Evolutionary conservation across 2,888 invertebrate species (phyloP).

Genomic region (Asteroscopus sphinx): DNA sequence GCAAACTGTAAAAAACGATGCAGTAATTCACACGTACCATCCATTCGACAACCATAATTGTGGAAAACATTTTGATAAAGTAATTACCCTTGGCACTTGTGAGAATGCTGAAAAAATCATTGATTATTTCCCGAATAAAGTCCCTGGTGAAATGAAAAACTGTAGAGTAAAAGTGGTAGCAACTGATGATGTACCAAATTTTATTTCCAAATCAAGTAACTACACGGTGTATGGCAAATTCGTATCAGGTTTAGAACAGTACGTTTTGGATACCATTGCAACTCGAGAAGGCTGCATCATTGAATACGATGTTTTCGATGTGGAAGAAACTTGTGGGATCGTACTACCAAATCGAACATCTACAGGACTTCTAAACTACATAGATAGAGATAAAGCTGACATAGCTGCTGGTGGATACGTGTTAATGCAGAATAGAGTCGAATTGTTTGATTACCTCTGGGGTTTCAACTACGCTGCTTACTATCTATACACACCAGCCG

Average conservation of each 20-base stretch:
- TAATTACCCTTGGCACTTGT: slow-evolving; percentile 63
- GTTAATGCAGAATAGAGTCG: slow-evolving; percentile 68
- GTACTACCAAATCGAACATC: slow-evolving; percentile 69
- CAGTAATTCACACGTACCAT: slow-evolving; percentile 63
- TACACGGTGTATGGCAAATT: slow-evolving; percentile 57
- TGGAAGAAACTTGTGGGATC: slow-evolving; percentile 58
- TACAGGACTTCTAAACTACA: slow-evolving; percentile 66
- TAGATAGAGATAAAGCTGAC: slow-evolving; percentile 65
- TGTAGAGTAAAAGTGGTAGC: slow-evolving; percentile 68
- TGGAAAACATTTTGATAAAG: slow-evolving; percentile 58
- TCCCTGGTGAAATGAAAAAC: slow-evolving; percentile 55
- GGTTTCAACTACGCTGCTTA: slow-evolving; percentile 68
- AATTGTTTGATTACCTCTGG: slow-evolving; percentile 72
- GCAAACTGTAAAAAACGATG: slow-evolving; percentile 36
- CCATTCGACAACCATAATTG: slow-evolving; percentile 68
- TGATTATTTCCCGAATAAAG: slow-evolving; percentile 49
- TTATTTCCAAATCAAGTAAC: slow-evolving; percentile 62
- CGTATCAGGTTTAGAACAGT: slow-evolving; percentile 71
- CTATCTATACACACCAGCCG: slow-evolving; percentile 65
- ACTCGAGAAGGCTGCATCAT: slow-evolving; percentile 60
- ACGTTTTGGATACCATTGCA: slow-evolving; percentile 68
- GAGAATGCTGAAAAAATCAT: slow-evolving; percentile 37
- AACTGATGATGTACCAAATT: slow-evolving; percentile 63
- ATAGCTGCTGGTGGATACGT: slow-evolving; percentile 70
- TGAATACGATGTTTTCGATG: slow-evolving; percentile 55